A percentile compares a stretch with the other conserved stretches of the same genome.
Conservation (phyloP, 1,140 invertebrate genomes). For the Formica exsecta region DNA sequence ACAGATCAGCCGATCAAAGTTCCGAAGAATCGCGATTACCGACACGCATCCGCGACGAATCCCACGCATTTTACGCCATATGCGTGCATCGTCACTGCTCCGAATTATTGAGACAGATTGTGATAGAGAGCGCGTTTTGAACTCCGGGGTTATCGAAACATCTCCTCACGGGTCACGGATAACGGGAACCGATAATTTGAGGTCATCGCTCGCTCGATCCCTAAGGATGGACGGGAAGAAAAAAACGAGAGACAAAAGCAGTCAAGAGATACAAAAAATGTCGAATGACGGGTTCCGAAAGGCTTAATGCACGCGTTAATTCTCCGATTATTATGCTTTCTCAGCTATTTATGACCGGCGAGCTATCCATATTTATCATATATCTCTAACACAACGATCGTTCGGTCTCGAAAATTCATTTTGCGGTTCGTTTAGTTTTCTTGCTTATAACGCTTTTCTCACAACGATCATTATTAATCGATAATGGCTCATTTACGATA, state of each 20-base stretch:
- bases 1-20: not conserved
- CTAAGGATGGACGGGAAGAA: slow-evolving; percentile 39
- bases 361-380: slow-evolving; percentile 68
- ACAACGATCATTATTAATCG: slow-evolving; percentile 31
- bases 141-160: slow-evolving; percentile 80
- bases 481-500: slow-evolving; percentile 37
- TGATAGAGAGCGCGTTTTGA: slow-evolving; percentile 78
- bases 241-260: not conserved
- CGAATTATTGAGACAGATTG: slow-evolving; percentile 81
- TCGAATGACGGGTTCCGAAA: slow-evolving; percentile 40
- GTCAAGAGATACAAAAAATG: slow-evolving; percentile 46
- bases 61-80: slow-evolving; percentile 19
- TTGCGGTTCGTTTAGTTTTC: not conserved
- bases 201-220: slow-evolving; percentile 17
- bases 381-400: slow-evolving; percentile 35
- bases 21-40: not conserved
- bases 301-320: slow-evolving; percentile 70
- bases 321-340: slow-evolving; percentile 51
- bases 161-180: slow-evolving; percentile 73
- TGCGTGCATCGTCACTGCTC: slow-evolving; percentile 14
- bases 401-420: slow-evolving; percentile 49
- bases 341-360: slow-evolving; percentile 60
- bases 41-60: not conserved
- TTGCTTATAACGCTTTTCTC: slow-evolving; percentile 25
- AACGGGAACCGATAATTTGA: slow-evolving; percentile 66